Percentiles rank a stretch among this genome's conserved stretches.
These are phyloP conservation scores for Drosophila murphyi DNA, from an alignment of 1,140 invertebrate genomes.

Conservation along the genomic window DNA sequence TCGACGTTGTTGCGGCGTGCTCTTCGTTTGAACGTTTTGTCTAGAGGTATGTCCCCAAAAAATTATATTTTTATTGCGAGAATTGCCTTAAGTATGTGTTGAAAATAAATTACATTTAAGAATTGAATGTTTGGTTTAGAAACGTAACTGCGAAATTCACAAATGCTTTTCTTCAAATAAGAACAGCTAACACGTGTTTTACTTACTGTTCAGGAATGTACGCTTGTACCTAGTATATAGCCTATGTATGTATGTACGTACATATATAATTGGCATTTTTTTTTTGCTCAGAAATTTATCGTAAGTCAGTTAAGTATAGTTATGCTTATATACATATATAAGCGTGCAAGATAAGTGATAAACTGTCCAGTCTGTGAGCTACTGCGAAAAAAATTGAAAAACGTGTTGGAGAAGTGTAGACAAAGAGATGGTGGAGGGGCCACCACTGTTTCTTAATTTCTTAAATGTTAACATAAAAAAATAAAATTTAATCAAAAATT, in stretches of 20 bases:
- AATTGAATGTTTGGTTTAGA: background rate
- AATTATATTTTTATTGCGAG: background rate
- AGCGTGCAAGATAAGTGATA: background rate
- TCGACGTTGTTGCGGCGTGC: conserved; percentile 22
- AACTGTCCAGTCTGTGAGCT: background rate
- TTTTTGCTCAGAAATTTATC: background rate
- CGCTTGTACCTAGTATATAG: background rate
- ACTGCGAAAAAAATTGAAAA: background rate
- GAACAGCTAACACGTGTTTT: conserved; percentile 18
- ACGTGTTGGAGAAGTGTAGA: background rate
- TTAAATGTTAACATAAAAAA: background rate
- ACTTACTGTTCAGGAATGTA: conserved; percentile 2
- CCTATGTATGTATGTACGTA: background rate
- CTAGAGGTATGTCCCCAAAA: conserved; percentile 6
- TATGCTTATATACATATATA: background rate
- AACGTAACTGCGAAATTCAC: background rate
- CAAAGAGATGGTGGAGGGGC: background rate
- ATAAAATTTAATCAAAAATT: background rate
- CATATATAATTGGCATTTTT: background rate
- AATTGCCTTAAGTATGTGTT: background rate
- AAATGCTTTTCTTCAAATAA: background rate
- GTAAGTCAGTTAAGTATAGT: background rate
- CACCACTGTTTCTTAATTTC: background rate
- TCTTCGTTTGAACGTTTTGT: conserved; percentile 10
- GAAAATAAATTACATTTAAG: background rate